These are phyloP conservation scores for Hirtodrosophila alboralis DNA, from an alignment of 2,888 invertebrate genomes.

Conservation along the genomic window DNA sequence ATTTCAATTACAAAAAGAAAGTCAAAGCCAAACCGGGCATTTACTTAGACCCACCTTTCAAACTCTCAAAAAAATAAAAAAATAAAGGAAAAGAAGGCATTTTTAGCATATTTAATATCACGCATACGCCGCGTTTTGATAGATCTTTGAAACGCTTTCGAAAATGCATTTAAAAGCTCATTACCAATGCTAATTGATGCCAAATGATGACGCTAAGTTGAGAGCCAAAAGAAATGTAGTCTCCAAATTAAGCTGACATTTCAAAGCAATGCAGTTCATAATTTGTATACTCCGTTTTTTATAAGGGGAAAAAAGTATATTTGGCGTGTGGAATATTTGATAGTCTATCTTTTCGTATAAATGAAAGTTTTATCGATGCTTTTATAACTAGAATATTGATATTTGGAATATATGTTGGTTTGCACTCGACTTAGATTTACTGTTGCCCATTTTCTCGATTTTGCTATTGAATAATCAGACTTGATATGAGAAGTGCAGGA, in stretches of 20 bases:
- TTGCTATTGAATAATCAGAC: too few species aligned
- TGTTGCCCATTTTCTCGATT: too few species aligned
- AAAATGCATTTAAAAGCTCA: slow-evolving; percentile 74
- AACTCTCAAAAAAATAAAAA: background rate
- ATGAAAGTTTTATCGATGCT: too few species aligned
- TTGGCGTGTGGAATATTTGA: too few species aligned
- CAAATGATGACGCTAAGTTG: slow-evolving; percentile 29
- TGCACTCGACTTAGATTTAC: too few species aligned
- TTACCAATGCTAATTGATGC: slow-evolving; percentile 76
- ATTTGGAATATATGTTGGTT: too few species aligned
- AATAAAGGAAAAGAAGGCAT: too few species aligned
- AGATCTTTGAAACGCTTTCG: slow-evolving; percentile 54
- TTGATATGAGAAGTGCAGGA: too few species aligned
- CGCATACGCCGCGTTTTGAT: slow-evolving; percentile 57
- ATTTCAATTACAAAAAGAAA: slow-evolving; percentile 43
- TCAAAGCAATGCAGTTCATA: slow-evolving; percentile 28
- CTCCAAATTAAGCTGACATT: slow-evolving; percentile 25
- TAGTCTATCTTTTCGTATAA: too few species aligned
- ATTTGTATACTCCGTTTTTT: too few species aligned
- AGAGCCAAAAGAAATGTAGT: slow-evolving; percentile 10
- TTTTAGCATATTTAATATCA: slow-evolving; percentile 61
- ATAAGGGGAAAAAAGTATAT: too few species aligned
- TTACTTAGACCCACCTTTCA: slow-evolving; percentile 29
- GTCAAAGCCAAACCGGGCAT: slow-evolving; percentile 27
- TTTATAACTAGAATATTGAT: too few species aligned